Evolutionary conservation across 1,140 invertebrate species (phyloP), one percentile per base, ranked within the genome.

Genomic region (Anthonomus grandis): DNA sequence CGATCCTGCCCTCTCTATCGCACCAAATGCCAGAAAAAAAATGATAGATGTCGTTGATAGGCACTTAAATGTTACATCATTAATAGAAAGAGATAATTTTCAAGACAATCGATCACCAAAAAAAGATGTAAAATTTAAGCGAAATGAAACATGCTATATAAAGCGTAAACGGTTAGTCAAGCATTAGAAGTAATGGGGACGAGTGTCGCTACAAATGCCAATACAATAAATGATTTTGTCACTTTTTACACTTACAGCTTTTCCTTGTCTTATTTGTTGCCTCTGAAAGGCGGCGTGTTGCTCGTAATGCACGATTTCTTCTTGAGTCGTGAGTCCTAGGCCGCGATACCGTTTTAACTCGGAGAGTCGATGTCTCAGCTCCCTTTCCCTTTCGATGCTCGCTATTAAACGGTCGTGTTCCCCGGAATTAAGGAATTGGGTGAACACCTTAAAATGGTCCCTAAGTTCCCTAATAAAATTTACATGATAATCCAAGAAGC

Each of bases 301-400:
- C 67, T 92, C 89, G 70, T 89, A 90, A 75, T 91, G 89, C 27
- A 85, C 79, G 64, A 89, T 89, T 69, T 92, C 89, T 66, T 91
- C 89, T 17, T 87, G 81, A 42, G 83, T 81, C 4, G 86, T 87
- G 36, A 94, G 79, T 12, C 91, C 91, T 57, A 89, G 85, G 64
- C 86, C 83, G 13, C 90, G 78, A 76, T 93, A 93, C 56, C 86
- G 85, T 65, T 86, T 81, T 31, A 96, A 75, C 75, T 95, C 92
- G 8, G 85, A 84, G 17, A 95, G 80, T 47, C 91, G 80, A 61
- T 87, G 79, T 62, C 90, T 83, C 42, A 95, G 74, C 73, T 93
- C 89, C 68, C 86, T 83, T 76, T 95, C 91, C 58, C 86, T 83
- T 74, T 90, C 86, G 44, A 95, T 71, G 59, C 85, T 90, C 17